Evolutionary conservation across 92 coral and sea anemone genomes (phyloP), one percentile per base, ranked within the genome.

Genomic region (Porites cylindrica): DNA sequence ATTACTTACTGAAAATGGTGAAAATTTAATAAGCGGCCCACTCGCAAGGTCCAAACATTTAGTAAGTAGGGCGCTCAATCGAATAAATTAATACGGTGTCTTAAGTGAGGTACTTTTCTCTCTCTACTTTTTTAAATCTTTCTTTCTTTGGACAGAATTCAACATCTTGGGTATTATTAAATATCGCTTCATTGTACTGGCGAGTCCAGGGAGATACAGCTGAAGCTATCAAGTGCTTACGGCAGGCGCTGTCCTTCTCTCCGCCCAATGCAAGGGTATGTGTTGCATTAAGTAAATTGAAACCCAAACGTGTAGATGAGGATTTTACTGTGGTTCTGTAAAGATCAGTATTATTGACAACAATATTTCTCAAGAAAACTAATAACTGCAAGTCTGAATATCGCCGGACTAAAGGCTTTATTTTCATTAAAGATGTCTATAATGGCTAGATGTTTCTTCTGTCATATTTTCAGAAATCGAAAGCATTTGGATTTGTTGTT

Each of bases 141-240:
- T 16, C 20, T 64, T 38, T 23, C 18, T 19, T 68, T 51, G 79
- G 60, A 32, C 82, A 96, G 99, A 92, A 94, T 71, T 91, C 98
- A 18, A 87, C 98, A 4, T 96, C 99, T 2, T 96, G 98, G 98
- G 95, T 96, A 2, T 66, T 95, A 54, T 82, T 94, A 9, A 96
- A 96, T 74, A 50, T 96, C 12, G 99, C 99, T 0, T 94, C 99
- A 1, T 72, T 96, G 16, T 96, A 93, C 85, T 96, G 99, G 99
- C 81, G 99, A 17, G 90, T 96, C 8, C 88, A 81, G 72, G 99
- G 99, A 10, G 91, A 96, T 66, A 91, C 95, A 17, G 67, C 86
- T 52, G 96, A 95, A 82, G 96, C 99, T n/a, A 90, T 96, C 20
- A 87, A 93, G 75, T 96, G 99, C 86, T 93, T 96, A 38, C 92